phyloP scores from a whole-genome alignment of 1,140 invertebrate genomes.

The Lanistes nyassanus region DNA sequence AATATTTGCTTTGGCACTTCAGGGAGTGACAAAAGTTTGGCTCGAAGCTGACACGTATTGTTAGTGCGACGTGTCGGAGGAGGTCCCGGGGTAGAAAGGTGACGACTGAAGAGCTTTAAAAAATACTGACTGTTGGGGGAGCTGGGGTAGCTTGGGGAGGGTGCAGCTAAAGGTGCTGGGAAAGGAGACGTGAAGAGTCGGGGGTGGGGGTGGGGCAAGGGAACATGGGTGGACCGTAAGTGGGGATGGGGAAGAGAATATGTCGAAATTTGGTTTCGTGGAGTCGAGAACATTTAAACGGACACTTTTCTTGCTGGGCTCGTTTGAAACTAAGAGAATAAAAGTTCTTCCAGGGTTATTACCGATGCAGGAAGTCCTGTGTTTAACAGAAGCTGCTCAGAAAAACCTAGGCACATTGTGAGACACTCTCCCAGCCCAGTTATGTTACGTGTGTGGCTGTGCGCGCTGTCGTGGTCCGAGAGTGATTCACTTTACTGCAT shows the following conservation, averaged over 20 bases:
- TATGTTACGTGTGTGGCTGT: too few relatives aligned
- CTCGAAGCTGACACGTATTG: slow-evolving; percentile 11
- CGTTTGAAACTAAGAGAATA: too few relatives aligned
- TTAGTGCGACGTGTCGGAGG: not conserved
- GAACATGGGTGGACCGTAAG: not conserved
- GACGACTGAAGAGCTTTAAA: too few relatives aligned
- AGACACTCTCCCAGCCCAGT: too few relatives aligned
- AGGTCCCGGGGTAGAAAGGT: not conserved
- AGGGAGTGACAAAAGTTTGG: not conserved
- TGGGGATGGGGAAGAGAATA: too few relatives aligned
- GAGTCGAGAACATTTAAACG: not conserved
- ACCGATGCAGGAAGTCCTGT: not conserved
- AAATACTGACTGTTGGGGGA: too few relatives aligned
- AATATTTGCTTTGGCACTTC: slow-evolving; percentile 11
- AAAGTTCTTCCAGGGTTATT: not conserved
- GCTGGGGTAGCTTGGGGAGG: not conserved
- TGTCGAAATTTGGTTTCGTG: not conserved
- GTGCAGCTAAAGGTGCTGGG: not conserved
- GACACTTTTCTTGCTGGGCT: not conserved
- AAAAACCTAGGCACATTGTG: too few relatives aligned
- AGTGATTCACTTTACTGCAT: too few relatives aligned
- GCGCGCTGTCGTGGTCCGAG: too few relatives aligned
- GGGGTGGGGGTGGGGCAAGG: not conserved
- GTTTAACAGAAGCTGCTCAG: not conserved
- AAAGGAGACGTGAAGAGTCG: not conserved